Conservation (phyloP, 2,113 vertebrate genomes). For the Calyptomena viridis region DNA sequence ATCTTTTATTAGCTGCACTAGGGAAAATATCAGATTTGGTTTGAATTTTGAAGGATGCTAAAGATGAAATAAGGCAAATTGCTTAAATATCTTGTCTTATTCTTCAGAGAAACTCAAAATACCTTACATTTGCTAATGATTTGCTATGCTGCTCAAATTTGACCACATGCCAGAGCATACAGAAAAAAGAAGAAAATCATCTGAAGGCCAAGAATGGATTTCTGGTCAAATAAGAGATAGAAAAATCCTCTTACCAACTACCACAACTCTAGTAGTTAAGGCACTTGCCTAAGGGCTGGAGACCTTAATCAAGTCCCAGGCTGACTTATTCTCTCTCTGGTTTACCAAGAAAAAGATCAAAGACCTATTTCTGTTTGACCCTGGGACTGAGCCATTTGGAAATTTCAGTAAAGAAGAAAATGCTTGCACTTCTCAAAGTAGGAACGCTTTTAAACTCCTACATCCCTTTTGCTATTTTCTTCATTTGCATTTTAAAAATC, state of each 20-base stretch:
- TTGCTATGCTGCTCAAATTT: neutral
- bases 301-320: neutral
- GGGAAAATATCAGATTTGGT: neutral
- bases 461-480: neutral
- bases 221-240: neutral
- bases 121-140: neutral
- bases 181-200: neutral
- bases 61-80: neutral
- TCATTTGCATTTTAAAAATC: neutral
- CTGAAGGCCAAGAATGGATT: neutral
- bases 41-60: neutral
- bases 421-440: neutral
- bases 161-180: neutral
- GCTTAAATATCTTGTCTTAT: neutral
- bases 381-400: neutral
- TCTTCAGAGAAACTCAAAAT: neutral
- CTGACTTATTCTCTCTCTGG: neutral
- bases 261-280: neutral
- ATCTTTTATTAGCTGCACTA: neutral
- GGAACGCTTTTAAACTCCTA: neutral
- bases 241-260: neutral
- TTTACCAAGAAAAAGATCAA: neutral
- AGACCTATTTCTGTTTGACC: neutral
- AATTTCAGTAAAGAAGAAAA: neutral
- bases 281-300: neutral